Evolutionary conservation across 2,113 vertebrate genomes (phyloP).

Genomic region (Maccullochella peelii): DNA sequence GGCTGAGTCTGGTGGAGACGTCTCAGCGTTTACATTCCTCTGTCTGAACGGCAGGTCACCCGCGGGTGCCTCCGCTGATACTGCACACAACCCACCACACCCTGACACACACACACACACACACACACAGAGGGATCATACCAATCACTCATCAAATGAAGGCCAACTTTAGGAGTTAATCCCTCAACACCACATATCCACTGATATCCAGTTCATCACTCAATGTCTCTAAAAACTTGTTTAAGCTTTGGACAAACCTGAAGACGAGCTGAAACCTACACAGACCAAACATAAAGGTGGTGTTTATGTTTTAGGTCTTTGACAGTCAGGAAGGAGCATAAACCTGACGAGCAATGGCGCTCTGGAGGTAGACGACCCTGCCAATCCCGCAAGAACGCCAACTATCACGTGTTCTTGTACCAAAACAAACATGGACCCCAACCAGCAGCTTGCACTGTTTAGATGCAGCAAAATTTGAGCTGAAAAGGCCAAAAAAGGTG

Average conservation of each 20-base stretch:
- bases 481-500: background rate
- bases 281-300: background rate
- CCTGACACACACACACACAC: conserved; percentile 11
- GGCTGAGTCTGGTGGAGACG: conserved; percentile 58
- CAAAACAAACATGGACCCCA: background rate
- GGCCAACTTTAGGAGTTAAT: conserved; percentile 20
- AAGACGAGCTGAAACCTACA: background rate
- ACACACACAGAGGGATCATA: conserved; percentile 28
- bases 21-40: conserved; percentile 72
- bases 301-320: background rate
- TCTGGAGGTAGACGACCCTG: background rate
- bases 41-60: conserved; percentile 47
- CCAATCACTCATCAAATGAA: conserved; percentile 36
- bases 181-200: background rate
- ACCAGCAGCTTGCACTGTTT: background rate
- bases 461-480: background rate
- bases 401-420: background rate
- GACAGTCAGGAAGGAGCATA: background rate
- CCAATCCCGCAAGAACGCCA: background rate
- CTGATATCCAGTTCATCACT: background rate
- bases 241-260: background rate
- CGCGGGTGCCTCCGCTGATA: conserved; percentile 37
- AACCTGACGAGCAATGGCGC: background rate
- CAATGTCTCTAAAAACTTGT: background rate
- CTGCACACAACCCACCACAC: conserved; percentile 47